Base-by-base conservation (phyloP, 2,797 vertebrate genomes). In the Galago senegalensis region DNA sequence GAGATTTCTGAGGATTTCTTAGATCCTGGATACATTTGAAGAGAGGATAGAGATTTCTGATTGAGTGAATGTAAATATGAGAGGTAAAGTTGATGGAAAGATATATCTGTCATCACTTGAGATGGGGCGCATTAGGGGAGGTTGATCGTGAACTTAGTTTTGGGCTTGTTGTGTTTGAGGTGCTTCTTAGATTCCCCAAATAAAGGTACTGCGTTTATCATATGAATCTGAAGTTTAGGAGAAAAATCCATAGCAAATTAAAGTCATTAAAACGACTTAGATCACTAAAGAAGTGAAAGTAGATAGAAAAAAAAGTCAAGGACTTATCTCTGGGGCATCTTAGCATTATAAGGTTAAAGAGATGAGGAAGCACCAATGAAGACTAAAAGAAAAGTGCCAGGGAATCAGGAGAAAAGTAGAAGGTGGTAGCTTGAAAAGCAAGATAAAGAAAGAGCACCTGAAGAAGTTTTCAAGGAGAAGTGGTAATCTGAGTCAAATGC, bases 41-140 rank as follows among this genome's bases (percentile, higher is more conserved):
- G 12, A 69, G 27, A 49, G 21, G 7, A 46, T 3, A 76, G 67
- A 84, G 46, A n/a, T 40, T 83, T 79, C 76, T 80, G 37, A 58
- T 49, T 53, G 16, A 4, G 6, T 77, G 18, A 58, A 49, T 20
- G 20, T 40, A 58, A 53, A 1, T 23, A 63, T 31, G 27, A 91
- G 13, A 88, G 58, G 61, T 79, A 90, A 91, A 14, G 7, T 73
- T n/a, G 11, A 40, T 29, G 34, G 63, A 56, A 94, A 76, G 6
- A 49, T 43, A 16, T 20, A 49, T 37, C 29, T 75, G 13, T 25
- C 56, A 53, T 81, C n/a, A 27, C 1, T 9, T 29, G 25, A 95
- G 18, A 65, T 81, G 27, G 1, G 7, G 18, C 6, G 18, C 1
- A 9, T 87, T 76, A 8, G 4, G 0, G 1, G 1, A 8, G 56